Evolutionary conservation across 2,113 vertebrate species (phyloP), one percentile per base, ranked within the genome.

Genomic region (Rhinoderma darwinii): DNA sequence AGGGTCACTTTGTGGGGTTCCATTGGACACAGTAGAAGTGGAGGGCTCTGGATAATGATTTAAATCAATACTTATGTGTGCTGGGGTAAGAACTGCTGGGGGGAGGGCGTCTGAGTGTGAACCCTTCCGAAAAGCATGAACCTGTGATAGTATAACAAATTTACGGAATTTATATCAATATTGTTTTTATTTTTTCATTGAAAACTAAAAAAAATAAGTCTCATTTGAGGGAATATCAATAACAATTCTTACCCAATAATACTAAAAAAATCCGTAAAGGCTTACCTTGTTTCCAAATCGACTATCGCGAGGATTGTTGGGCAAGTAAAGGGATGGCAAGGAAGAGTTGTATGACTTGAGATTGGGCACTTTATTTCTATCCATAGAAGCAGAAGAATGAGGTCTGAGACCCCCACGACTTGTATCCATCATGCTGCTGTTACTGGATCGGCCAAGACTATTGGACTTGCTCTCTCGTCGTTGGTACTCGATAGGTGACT

Each of bases 401-500:
- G 95, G 95, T 54, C 96, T 91, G 66, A 96, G 91, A 32, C 91
- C 90, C 3, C 89, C 89, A 59, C 91, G 86, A 18, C 91, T 90
- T 54, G 91, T 92, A 82, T 94, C 76, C 79, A 87, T 56, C 35
- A 63, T 47, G 37, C 41, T 79, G 68, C 70, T 80, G 54, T 87
- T 87, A 43, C 94, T 91, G 88, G 92, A 89, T 86, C 96, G 93
- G 14, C 97, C 97, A 87, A 98, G 92, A 90, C 96, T 98, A 88
- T 96, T 97, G 86, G 96, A 97, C 91, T 97, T 96, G 91, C 95
- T 96, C 91, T 98, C 97, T 32, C 94, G 91, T 25, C 97, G 94
- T 92, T 97, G 96, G 93, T 98, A 98, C 90, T 97, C 97, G 54
- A 98, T 98, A 25, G 97, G 97, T 0, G 97, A 98, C 91, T 97